phyloP scores from a whole-genome alignment of 2,113 vertebrate genomes.

The Zosterops japonicus region DNA sequence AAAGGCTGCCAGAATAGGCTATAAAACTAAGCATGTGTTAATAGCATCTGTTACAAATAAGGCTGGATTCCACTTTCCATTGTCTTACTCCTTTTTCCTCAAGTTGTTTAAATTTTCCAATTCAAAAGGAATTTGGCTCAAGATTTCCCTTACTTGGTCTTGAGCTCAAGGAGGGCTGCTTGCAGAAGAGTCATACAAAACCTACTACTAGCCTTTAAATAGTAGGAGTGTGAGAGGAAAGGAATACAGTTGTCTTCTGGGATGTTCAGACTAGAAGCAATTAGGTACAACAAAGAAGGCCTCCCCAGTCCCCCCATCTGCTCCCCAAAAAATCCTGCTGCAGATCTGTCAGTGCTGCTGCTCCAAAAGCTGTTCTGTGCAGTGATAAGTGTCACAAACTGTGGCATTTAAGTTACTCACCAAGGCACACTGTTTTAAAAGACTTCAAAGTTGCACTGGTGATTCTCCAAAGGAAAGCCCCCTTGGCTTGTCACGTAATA shows the following conservation, averaged over 20 bases:
- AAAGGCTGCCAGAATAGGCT: slow-evolving; percentile 27
- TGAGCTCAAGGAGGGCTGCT: background rate
- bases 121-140: slow-evolving; percentile 54
- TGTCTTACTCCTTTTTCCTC: slow-evolving; percentile 44
- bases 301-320: fast-evolving
- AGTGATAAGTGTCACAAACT: background rate
- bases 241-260: background rate
- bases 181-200: background rate
- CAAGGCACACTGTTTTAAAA: background rate
- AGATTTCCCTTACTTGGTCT: slow-evolving; percentile 16
- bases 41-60: slow-evolving; percentile 63
- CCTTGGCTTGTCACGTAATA: background rate
- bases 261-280: background rate
- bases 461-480: background rate
- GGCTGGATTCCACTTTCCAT: slow-evolving; percentile 51
- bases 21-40: slow-evolving; percentile 42
- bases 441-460: background rate
- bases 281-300: background rate
- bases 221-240: background rate
- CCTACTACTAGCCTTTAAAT: background rate
- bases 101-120: slow-evolving; percentile 51
- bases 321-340: background rate
- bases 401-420: background rate
- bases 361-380: background rate
- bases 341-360: background rate